These are phyloP conservation scores for Squalus acanthias DNA, from an alignment of 2,797 vertebrate genomes.

Conservation along the genomic window DNA sequence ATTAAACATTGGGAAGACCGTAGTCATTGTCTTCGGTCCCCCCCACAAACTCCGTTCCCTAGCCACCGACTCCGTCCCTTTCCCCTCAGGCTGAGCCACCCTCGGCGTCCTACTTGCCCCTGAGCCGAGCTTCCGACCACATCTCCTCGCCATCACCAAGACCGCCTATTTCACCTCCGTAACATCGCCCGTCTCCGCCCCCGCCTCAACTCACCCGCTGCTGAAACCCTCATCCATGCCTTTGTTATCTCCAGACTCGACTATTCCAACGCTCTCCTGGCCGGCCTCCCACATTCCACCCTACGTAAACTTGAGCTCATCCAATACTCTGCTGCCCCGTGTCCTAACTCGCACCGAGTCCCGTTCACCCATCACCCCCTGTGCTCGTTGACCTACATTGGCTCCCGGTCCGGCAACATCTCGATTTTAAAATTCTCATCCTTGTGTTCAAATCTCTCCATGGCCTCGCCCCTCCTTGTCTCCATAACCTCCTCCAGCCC, in stretches of 20 bases:
- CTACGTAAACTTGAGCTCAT: neutral
- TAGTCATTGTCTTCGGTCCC: neutral
- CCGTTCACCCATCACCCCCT: neutral
- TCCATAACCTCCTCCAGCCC: neutral
- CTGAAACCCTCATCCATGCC: neutral
- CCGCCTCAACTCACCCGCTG: neutral
- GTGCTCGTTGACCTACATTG: neutral
- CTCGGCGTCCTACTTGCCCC: neutral
- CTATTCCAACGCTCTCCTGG: neutral
- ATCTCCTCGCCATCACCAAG: neutral
- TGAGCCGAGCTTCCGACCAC: neutral
- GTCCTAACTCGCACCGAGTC: neutral
- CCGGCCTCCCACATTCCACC: neutral
- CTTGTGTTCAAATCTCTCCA: neutral
- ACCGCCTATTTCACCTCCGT: neutral
- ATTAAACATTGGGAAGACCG: neutral
- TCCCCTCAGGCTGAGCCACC: neutral
- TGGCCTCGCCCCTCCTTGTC: neutral
- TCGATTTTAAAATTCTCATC: neutral
- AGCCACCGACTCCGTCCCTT: neutral
- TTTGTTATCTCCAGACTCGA: neutral
- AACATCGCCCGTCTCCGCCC: neutral
- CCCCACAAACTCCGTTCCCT: neutral
- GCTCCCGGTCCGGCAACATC: neutral
- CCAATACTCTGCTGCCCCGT: neutral